Conservation (phyloP, 2,797 vertebrate species). For the Muraenolepis orangiensis region DNA sequence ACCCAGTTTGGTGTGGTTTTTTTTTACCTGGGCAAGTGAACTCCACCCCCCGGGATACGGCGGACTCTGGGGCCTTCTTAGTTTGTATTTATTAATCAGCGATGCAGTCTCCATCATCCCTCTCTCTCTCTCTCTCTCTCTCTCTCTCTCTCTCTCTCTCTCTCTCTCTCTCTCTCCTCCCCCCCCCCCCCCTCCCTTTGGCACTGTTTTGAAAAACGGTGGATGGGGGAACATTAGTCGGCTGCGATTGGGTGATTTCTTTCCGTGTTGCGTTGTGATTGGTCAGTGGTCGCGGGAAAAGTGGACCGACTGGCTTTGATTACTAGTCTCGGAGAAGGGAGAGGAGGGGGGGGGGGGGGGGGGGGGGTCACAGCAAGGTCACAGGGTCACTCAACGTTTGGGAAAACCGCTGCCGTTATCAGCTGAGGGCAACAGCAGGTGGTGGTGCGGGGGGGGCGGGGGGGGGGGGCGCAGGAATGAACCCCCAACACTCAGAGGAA, state of each 20-base stretch:
- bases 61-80: constrained; percentile 19
- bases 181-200: constrained; percentile 1
- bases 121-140: too few relatives aligned
- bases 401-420: constrained; percentile 37
- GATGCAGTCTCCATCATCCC: constrained; percentile 15
- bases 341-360: background rate
- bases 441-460: too few relatives aligned
- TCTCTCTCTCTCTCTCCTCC: too few relatives aligned
- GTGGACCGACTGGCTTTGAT: constrained; percentile 43
- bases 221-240: constrained; percentile 9
- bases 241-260: background rate
- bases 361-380: constrained; percentile 35
- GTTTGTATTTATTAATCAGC: constrained; percentile 40
- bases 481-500: too few relatives aligned
- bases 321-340: background rate
- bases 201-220: constrained; percentile 28
- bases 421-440: constrained; percentile 12
- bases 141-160: too few relatives aligned
- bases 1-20: background rate
- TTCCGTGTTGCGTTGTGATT: background rate
- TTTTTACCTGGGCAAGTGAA: constrained; percentile 11
- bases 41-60: constrained; percentile 15
- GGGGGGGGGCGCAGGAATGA: background rate
- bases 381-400: constrained; percentile 26
- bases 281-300: constrained; percentile 19